phyloP scores from a whole-genome alignment of 1,140 invertebrate species.

The Drosophila bipectinata region DNA sequence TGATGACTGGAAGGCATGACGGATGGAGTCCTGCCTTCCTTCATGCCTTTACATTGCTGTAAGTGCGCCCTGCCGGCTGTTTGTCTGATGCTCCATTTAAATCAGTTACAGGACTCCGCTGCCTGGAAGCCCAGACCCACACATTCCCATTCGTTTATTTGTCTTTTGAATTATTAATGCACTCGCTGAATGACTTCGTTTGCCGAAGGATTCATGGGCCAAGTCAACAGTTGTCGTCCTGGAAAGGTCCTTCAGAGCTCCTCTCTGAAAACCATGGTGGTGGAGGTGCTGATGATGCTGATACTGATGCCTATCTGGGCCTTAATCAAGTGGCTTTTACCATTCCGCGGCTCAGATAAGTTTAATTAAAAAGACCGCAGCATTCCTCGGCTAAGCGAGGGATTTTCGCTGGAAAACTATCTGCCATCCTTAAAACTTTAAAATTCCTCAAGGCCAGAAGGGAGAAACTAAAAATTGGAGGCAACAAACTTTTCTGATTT shows the following conservation, averaged over 20 bases:
- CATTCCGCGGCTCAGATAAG: slow-evolving; percentile 48
- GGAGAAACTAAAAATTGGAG: slow-evolving; percentile 11
- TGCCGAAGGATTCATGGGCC: slow-evolving; percentile 10
- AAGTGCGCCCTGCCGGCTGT: slow-evolving; percentile 22
- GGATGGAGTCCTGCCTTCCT: neutral
- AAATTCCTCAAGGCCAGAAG: slow-evolving; percentile 37
- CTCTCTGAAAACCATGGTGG: neutral
- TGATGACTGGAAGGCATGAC: slow-evolving; percentile 6
- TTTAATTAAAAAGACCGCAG: slow-evolving; percentile 69
- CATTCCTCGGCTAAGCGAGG: slow-evolving; percentile 24
- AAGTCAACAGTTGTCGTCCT: slow-evolving; percentile 2
- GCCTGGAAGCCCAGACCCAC: slow-evolving; percentile 27
- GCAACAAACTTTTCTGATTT: slow-evolving; percentile 72
- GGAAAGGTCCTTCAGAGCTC: neutral
- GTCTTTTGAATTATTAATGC: slow-evolving; percentile 50
- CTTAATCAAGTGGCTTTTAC: slow-evolving; percentile 60
- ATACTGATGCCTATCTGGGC: slow-evolving; percentile 46
- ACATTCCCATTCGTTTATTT: slow-evolving; percentile 55
- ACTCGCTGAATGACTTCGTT: slow-evolving; percentile 47
- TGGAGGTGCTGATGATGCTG: slow-evolving; percentile 5
- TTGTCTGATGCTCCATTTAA: slow-evolving; percentile 72
- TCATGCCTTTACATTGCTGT: neutral
- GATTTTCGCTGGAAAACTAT: slow-evolving; percentile 24
- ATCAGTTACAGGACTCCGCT: slow-evolving; percentile 63
- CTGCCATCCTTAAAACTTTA: slow-evolving; percentile 45